Percentiles rank a stretch among this genome's conserved stretches.
phyloP scores from a whole-genome alignment of 1,140 invertebrate genomes.

The Aethina tumida region DNA sequence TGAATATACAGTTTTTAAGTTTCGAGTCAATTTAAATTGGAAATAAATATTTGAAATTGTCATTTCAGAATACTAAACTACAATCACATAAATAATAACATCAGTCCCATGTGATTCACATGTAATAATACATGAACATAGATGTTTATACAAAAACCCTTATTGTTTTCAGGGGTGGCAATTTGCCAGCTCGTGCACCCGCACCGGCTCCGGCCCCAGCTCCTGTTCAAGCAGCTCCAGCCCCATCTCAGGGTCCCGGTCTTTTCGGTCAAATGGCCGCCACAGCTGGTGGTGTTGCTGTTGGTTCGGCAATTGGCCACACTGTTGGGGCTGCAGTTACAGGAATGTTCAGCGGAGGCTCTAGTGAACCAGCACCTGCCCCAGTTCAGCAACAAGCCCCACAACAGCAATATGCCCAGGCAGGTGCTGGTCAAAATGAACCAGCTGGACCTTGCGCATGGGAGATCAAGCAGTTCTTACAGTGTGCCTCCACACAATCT shows the following conservation, averaged over 20 bases:
- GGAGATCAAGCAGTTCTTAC: slow-evolving; percentile 82
- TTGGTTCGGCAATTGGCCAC: slow-evolving; percentile 81
- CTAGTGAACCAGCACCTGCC: slow-evolving; percentile 42
- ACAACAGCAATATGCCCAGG: slow-evolving; percentile 21
- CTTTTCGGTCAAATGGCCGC: slow-evolving; percentile 82
- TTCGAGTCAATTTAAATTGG: background rate
- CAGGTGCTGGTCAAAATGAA: slow-evolving; percentile 35
- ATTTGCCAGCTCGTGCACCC: slow-evolving; percentile 39
- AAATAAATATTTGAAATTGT: background rate
- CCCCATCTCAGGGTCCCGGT: slow-evolving; percentile 54
- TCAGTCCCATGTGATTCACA: background rate
- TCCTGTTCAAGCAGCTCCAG: slow-evolving; percentile 39
- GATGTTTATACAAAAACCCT: slow-evolving; percentile 1
- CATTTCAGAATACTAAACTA: background rate
- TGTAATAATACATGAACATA: slow-evolving; percentile 2
- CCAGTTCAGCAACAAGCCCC: slow-evolving; percentile 31
- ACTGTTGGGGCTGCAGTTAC: slow-evolving; percentile 76
- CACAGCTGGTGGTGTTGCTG: slow-evolving; percentile 80
- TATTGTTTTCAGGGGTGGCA: slow-evolving; percentile 17
- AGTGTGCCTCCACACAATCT: slow-evolving; percentile 74
- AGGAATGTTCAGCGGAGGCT: slow-evolving; percentile 69
- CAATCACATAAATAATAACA: background rate
- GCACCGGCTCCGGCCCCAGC: slow-evolving; percentile 40
- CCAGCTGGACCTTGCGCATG: slow-evolving; percentile 68
- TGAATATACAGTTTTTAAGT: background rate